These are phyloP conservation scores for Plebejus anna DNA, from an alignment of 2,888 invertebrate genomes.

Conservation along the genomic window DNA sequence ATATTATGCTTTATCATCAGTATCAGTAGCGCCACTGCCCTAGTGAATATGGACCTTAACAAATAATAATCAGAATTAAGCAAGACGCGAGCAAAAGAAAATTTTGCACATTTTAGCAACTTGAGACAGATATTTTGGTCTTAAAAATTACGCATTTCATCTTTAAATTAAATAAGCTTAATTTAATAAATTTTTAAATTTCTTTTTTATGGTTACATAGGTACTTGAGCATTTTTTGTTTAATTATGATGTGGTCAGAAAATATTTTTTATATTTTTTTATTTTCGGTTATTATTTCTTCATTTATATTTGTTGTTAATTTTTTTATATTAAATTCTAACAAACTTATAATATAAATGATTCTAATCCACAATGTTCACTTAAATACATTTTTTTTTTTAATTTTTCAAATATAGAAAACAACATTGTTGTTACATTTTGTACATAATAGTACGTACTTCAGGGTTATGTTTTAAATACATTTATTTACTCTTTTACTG, in stretches of 20 bases:
- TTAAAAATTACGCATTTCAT: background rate
- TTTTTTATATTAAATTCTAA: background rate
- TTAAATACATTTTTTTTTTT: background rate
- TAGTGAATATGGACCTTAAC: too few relatives aligned
- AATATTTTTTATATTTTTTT: background rate
- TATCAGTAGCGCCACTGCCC: too few relatives aligned
- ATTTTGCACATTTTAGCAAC: too few relatives aligned
- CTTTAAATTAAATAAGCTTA: background rate
- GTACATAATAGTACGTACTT: constrained; percentile 71
- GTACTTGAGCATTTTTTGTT: background rate
- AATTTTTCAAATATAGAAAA: constrained; percentile 44
- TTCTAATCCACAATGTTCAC: background rate
- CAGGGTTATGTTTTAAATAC: constrained; percentile 42
- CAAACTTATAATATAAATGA: background rate
- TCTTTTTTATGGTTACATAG: background rate
- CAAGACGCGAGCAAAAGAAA: too few relatives aligned
- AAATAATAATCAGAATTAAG: too few relatives aligned
- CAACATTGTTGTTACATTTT: constrained; percentile 75
- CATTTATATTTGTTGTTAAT: background rate
- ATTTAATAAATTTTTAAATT: background rate
- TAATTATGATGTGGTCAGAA: background rate
- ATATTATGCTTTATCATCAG: too few relatives aligned
- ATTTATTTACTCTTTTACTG: constrained; percentile 41
- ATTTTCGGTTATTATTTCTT: background rate
- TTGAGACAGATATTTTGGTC: background rate